Conservation (phyloP, 2,113 vertebrate species). For the Barnardius zonarius region DNA sequence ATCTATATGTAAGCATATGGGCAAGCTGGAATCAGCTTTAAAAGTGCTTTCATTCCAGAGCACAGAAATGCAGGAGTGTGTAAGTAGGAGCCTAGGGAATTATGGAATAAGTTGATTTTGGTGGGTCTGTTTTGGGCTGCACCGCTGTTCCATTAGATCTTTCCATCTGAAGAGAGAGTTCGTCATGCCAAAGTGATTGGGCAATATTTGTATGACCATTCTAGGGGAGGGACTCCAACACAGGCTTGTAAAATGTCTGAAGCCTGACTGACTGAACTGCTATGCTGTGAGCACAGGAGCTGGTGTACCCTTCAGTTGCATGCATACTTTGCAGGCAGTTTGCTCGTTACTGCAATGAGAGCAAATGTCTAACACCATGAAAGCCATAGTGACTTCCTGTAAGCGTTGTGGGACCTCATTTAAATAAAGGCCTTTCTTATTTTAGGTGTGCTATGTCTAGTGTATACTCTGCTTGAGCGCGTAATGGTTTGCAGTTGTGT, state of each 20-base stretch:
- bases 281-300: background rate
- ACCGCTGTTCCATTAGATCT: background rate
- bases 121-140: background rate
- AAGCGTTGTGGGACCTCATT: background rate
- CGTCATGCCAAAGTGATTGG: background rate
- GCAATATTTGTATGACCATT: background rate
- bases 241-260: rapidly evolving
- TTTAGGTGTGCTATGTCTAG: background rate
- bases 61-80: background rate
- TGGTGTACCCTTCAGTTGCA: background rate
- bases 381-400: constrained; percentile 18
- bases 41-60: background rate
- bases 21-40: background rate
- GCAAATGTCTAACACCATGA: background rate
- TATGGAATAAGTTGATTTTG: background rate
- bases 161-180: background rate
- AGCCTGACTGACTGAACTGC: background rate
- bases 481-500: background rate
- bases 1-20: background rate
- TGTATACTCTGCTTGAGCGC: background rate
- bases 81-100: background rate
- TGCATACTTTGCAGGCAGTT: background rate
- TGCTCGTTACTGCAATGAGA: background rate
- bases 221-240: background rate
- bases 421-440: background rate